Percentiles rank a stretch among this genome's conserved stretches.
Conservation (phyloP, 2,888 invertebrate species). For the Camponotus fellah region DNA sequence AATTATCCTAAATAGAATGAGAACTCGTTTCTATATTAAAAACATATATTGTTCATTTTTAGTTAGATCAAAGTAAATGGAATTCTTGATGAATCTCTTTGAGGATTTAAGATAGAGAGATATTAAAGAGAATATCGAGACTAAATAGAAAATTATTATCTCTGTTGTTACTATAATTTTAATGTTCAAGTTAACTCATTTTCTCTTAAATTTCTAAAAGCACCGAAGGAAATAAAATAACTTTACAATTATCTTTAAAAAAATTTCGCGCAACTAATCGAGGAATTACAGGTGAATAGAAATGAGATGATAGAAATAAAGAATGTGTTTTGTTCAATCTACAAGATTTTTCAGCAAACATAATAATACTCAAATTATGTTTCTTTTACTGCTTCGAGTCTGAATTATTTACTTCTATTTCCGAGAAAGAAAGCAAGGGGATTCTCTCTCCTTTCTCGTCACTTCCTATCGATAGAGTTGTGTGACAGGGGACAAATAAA, state of each 20-base stretch:
- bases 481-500: neutral
- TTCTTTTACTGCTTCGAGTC: constrained; percentile 10
- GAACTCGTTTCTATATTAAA: neutral
- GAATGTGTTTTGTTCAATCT: neutral
- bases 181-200: neutral
- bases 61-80: neutral
- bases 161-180: neutral
- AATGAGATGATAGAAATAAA: neutral
- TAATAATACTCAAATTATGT: constrained; percentile 36
- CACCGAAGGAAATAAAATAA: neutral
- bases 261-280: neutral
- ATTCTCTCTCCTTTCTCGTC: constrained; percentile 4
- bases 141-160: neutral
- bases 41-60: neutral
- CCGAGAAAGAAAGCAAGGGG: constrained; percentile 22
- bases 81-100: neutral
- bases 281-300: neutral
- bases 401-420: constrained; percentile 31
- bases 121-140: neutral
- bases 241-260: neutral
- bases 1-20: neutral
- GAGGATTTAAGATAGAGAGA: neutral
- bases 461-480: neutral
- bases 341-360: neutral
- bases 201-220: neutral